Conservation (phyloP, 2,113 vertebrate species). For the Otocyon megalotis region DNA sequence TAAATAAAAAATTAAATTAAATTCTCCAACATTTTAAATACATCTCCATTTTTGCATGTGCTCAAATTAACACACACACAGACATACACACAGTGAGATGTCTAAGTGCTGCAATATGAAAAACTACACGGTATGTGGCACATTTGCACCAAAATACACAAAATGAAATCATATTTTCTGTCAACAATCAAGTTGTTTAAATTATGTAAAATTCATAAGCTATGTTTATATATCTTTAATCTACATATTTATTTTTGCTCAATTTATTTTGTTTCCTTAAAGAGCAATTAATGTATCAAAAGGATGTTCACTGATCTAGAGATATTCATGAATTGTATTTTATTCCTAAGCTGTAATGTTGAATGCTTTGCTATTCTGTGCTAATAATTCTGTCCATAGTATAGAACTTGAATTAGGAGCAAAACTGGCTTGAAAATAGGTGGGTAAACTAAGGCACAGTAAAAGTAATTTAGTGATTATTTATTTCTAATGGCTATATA, state of each 20-base stretch:
- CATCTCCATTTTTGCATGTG: not conserved
- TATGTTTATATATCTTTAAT: not conserved
- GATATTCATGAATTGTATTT: not conserved
- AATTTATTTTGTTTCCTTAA: not conserved
- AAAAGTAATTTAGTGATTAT: not conserved
- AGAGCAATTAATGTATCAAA: not conserved
- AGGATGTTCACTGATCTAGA: not conserved
- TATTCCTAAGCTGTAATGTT: not conserved
- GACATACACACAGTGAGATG: not conserved
- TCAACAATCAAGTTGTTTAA: not conserved
- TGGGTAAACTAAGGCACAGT: not conserved
- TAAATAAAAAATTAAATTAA: not conserved
- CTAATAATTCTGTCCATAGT: not conserved
- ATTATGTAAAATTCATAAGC: not conserved
- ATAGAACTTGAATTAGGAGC: not conserved
- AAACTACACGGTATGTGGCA: not conserved
- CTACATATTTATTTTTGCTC: not conserved
- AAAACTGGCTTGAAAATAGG: not conserved
- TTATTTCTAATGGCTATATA: not conserved
- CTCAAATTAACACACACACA: not conserved
- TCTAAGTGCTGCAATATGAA: not conserved
- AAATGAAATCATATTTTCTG: not conserved
- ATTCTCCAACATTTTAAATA: not conserved
- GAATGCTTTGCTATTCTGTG: not conserved
- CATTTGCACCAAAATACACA: not conserved